These are phyloP conservation scores for Rhopalosiphum nymphaeae DNA, from an alignment of 2,888 invertebrate species.

Conservation along the genomic window DNA sequence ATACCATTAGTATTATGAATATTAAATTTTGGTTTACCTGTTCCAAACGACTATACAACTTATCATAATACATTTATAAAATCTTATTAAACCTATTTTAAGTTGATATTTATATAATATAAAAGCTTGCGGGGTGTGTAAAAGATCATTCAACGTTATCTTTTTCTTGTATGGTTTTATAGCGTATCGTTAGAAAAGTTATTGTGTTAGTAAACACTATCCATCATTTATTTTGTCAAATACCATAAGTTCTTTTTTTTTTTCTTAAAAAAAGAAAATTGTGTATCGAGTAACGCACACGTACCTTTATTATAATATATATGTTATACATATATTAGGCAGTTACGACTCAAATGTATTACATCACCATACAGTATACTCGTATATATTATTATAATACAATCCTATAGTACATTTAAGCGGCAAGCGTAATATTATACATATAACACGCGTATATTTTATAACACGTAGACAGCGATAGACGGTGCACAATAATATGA, in stretches of 20 bases:
- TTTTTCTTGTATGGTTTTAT: neutral
- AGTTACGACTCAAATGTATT: neutral
- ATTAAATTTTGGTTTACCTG: neutral
- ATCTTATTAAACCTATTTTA: neutral
- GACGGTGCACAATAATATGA: neutral
- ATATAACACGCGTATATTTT: neutral
- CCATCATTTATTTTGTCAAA: constrained; percentile 32
- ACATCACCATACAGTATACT: neutral
- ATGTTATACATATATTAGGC: neutral
- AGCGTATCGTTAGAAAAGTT: neutral
- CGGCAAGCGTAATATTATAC: neutral
- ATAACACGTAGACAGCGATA: neutral
- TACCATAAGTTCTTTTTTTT: neutral
- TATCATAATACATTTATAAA: neutral
- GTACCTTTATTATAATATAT: neutral
- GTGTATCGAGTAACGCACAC: neutral
- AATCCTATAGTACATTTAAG: neutral
- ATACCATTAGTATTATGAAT: constrained; percentile 19
- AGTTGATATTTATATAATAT: neutral
- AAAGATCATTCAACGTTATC: constrained; percentile 1
- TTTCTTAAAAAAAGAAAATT: neutral
- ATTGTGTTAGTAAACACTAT: constrained; percentile 8
- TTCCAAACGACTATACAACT: neutral
- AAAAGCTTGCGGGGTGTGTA: neutral
- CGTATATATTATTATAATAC: neutral